Evolutionary conservation across 2,113 vertebrate species (phyloP).

Genomic region (Stegastes partitus): DNA sequence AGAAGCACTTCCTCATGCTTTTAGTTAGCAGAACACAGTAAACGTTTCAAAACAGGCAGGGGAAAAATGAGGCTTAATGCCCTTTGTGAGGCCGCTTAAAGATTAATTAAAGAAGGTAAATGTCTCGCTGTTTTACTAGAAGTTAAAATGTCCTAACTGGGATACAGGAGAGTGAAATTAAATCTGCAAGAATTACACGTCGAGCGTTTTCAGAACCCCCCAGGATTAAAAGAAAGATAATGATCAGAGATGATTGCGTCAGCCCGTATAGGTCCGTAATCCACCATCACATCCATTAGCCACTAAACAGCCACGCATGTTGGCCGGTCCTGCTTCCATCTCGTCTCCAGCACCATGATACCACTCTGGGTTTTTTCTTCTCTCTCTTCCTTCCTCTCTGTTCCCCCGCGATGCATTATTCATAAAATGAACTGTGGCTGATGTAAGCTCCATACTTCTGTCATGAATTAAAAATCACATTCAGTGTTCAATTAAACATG

Average conservation of each 20-base stretch:
- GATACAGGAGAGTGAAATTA: background rate
- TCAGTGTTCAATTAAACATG: background rate
- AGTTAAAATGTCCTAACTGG: background rate
- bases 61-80: background rate
- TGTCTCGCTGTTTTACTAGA: background rate
- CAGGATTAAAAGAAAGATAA: background rate
- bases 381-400: too few species aligned
- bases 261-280: background rate
- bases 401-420: slow-evolving; percentile 6
- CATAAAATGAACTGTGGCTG: background rate
- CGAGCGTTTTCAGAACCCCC: background rate
- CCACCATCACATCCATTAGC: slow-evolving; percentile 13
- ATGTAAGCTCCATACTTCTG: slow-evolving; percentile 3
- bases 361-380: background rate
- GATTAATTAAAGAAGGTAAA: background rate
- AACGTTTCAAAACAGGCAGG: slow-evolving; percentile 7
- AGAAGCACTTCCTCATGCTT: background rate
- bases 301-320: slow-evolving; percentile 5
- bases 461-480: slow-evolving; percentile 13
- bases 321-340: background rate
- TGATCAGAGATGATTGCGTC: background rate
- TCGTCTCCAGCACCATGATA: background rate
- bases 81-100: background rate
- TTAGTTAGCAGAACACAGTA: background rate
- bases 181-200: background rate